Conservation (phyloP, 2,888 invertebrate genomes). For the Eucera pruinosa region DNA sequence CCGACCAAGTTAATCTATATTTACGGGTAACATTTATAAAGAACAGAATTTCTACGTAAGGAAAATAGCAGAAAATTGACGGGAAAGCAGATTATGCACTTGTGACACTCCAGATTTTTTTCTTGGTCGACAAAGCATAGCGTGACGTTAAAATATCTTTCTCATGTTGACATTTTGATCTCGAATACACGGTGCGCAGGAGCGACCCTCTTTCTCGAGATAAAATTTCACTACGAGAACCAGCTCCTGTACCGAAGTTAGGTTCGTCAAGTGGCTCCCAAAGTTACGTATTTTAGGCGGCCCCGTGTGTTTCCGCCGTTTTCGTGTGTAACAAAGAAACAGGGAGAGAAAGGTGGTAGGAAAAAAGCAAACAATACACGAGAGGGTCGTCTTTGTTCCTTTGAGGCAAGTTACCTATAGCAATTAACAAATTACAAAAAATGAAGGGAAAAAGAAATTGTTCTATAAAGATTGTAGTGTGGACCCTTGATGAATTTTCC, state of each 20-base stretch:
- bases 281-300: constrained; percentile 11
- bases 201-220: constrained; percentile 32
- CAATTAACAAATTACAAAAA: constrained; percentile 22
- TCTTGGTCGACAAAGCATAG: constrained; percentile 14
- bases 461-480: not conserved
- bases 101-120: not conserved
- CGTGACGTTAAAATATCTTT: constrained; percentile 23
- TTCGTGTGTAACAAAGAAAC: not conserved
- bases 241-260: constrained; percentile 24
- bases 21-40: no score
- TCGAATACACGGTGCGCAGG: constrained; percentile 10
- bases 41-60: not conserved
- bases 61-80: not conserved
- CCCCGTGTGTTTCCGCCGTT: not conserved
- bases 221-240: constrained; percentile 45
- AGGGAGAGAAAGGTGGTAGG: not conserved
- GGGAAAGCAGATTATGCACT: constrained; percentile 1
- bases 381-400: not conserved
- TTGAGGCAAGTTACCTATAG: not conserved
- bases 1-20: no score
- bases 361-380: not conserved
- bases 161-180: constrained; percentile 32
- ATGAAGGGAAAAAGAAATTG: not conserved
- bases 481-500: constrained; percentile 22
- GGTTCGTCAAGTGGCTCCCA: constrained; percentile 23